A percentile compares a stretch with the other conserved stretches of the same genome.
These are phyloP conservation scores for Harmothoe impar DNA, from an alignment of 2,888 invertebrate species.

Conservation along the genomic window DNA sequence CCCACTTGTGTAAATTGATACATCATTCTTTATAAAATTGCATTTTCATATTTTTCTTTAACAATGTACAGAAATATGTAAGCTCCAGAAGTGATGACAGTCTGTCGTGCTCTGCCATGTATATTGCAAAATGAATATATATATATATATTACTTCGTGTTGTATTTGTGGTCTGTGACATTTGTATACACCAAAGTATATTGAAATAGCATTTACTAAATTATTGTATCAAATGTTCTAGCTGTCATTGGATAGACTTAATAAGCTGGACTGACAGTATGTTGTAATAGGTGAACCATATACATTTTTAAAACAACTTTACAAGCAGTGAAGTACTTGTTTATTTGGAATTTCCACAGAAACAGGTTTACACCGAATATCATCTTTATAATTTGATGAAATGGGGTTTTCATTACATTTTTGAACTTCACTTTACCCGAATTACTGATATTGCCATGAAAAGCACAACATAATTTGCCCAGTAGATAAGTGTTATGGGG, in stretches of 20 bases:
- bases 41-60: constrained; percentile 42
- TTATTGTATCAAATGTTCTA: constrained; percentile 43
- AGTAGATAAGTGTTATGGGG: not conserved
- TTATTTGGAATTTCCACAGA: not conserved
- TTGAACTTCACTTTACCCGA: too few relatives aligned
- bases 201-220: constrained; percentile 55
- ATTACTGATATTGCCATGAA: not conserved
- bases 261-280: not conserved
- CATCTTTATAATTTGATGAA: not conserved
- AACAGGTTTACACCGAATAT: not conserved
- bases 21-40: constrained; percentile 11
- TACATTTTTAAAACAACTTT: not conserved
- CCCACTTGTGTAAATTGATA: too few relatives aligned
- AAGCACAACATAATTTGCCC: not conserved
- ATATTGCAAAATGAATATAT: constrained; percentile 43
- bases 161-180: constrained; percentile 29
- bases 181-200: constrained; percentile 9
- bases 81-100: not conserved
- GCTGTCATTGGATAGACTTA: constrained; percentile 25
- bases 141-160: constrained; percentile 15
- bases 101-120: constrained; percentile 3
- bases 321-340: not conserved
- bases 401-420: too few relatives aligned
- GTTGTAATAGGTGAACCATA: not conserved
- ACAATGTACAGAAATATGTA: constrained; percentile 24